A percentile compares a stretch with the other conserved stretches of the same genome.
phyloP scores from a whole-genome alignment of 2,888 invertebrate species.

The Sarcophaga rosellei region DNA sequence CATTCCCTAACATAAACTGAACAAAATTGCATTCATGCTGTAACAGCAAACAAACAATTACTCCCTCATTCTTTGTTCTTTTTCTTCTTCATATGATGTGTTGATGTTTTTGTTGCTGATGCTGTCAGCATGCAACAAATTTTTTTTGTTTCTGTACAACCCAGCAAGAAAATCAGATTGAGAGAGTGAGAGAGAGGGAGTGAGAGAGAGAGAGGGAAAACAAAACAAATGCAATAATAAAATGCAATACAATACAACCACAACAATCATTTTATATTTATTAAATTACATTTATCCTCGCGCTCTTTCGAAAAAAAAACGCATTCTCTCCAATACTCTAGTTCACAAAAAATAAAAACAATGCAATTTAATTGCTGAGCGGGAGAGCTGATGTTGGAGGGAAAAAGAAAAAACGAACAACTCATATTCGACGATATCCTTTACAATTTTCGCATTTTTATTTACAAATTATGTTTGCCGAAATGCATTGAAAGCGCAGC shows the following conservation, averaged over 20 bases:
- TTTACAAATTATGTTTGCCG: constrained; percentile 13
- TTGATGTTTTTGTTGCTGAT: constrained; percentile 28
- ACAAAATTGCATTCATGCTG: constrained; percentile 10
- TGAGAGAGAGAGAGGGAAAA: not conserved
- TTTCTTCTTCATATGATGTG: constrained; percentile 14
- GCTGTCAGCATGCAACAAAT: constrained; percentile 47
- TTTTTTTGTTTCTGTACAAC: not conserved
- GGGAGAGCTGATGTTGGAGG: too few species aligned
- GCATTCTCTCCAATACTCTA: not conserved
- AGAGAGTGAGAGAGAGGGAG: not conserved
- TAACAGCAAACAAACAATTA: constrained; percentile 1
- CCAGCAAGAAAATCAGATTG: too few species aligned
- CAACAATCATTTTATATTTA: constrained; percentile 54
- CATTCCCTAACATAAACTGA: too few species aligned
- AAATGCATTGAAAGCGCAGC: not conserved
- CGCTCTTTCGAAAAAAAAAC: not conserved
- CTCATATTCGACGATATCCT: constrained; percentile 30
- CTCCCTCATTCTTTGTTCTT: not conserved
- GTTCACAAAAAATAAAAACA: not conserved
- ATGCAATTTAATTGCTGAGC: not conserved
- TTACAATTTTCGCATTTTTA: constrained; percentile 23
- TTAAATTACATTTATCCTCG: constrained; percentile 40
- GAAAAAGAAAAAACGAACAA: not conserved
- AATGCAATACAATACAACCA: constrained; percentile 46
- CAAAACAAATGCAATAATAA: not conserved